These are phyloP conservation scores for Valencia hispanica DNA, from an alignment of 2,797 vertebrate genomes.

Conservation along the genomic window DNA sequence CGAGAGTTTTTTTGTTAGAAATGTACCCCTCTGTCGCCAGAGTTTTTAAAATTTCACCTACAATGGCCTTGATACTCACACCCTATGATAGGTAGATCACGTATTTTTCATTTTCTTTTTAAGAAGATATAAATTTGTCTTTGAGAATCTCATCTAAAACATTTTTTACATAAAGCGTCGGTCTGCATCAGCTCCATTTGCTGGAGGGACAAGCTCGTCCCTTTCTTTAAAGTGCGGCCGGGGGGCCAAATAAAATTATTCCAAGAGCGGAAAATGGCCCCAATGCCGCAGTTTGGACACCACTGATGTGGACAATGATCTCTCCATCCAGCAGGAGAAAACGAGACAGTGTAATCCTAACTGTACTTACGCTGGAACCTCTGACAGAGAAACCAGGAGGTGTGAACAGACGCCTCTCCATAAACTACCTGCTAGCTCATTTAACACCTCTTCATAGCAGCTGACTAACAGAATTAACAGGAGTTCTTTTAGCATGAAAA, in stretches of 20 bases:
- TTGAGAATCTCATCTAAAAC: background rate
- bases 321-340: constrained; percentile 12
- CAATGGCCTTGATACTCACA: no score
- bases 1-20: no score
- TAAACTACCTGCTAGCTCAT: background rate
- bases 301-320: background rate
- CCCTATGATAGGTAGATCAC: no score
- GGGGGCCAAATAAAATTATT: no score
- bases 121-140: background rate
- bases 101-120: background rate
- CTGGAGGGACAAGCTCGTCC: no score
- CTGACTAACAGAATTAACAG: background rate
- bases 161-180: background rate
- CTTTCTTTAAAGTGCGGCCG: no score
- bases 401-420: background rate
- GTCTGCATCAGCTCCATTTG: background rate
- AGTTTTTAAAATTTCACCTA: no score
- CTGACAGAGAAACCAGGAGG: constrained; percentile 8
- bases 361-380: background rate
- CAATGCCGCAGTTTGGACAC: background rate
- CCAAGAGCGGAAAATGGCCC: no score
- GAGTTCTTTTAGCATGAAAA: background rate
- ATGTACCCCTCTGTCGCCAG: no score
- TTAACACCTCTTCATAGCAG: background rate
- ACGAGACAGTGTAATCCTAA: background rate